Base-by-base conservation (phyloP, 2,797 vertebrate genomes). In the Rhinoraja longicauda region DNA sequence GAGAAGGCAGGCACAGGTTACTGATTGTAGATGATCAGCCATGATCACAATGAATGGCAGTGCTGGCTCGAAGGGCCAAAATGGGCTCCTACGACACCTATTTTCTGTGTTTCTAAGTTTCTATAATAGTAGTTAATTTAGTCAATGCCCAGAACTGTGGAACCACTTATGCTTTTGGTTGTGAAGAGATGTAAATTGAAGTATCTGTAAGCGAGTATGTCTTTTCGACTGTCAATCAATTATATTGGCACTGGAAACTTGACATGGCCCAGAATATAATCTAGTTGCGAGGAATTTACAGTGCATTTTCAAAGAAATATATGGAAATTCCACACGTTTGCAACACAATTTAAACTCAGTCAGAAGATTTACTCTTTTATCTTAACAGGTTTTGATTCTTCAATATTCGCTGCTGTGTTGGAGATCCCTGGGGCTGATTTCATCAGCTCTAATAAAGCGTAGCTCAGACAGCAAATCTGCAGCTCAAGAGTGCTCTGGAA, bases 401-500 rank as follows among this genome's bases (percentile, higher is more conserved):
- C 94, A 93, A 67, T 67, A 93, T 94, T 95, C 94, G 95, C 94
- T 93, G 94, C 94, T 94, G 95, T 95, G 94, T 93, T 94, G 94
- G 93, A 93, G 94, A 94, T 94, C 94, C 94, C 94, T 93, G 93
- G 94, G 95, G 64, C 45, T 3, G 94, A 93, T 94, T 94, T 95
- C 94, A 92, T 93, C 57, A 39, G 93, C 94, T 95, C 94, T 82
- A 59, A 93, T 93, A 93, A 93, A 93, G 93, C 93, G 92, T 94
- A 93, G 93, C 93, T 94, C 94, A 93, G 15, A 90, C 4, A 0
- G 93, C 93, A 93, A 93, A 59, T 91, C 93, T 95, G 94, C 90
- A 94, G 94, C 95, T 77, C 96, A 94, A 29, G 93, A 17, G 81
- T 77, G 94, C 95, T 95, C 96, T 96, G 95, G 96, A 94, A 96